A percentile compares a stretch with the other conserved stretches of the same genome.
phyloP scores from a whole-genome alignment of 2,797 vertebrate species.

The Onychomys arenicola region DNA sequence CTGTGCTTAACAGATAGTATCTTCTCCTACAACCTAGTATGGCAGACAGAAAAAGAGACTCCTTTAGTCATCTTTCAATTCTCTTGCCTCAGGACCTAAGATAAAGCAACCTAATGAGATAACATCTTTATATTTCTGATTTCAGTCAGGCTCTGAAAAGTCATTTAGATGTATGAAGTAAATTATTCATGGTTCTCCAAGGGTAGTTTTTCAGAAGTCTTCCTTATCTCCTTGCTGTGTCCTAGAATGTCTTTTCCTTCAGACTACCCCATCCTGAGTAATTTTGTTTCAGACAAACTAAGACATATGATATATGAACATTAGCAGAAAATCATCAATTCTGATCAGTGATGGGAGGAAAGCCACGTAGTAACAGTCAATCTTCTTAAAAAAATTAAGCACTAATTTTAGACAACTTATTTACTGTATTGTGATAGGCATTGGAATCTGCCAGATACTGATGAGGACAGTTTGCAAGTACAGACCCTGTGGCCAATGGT shows the following conservation, averaged over 20 bases:
- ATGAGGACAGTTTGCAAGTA: neutral
- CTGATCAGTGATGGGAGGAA: neutral
- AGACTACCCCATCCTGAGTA: neutral
- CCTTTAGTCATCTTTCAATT: neutral
- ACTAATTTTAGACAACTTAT: neutral
- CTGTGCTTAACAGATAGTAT: neutral
- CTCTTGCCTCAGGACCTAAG: neutral
- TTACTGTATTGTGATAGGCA: neutral
- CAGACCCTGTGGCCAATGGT: neutral
- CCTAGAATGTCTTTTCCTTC: neutral
- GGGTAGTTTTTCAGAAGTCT: neutral
- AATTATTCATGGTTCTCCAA: neutral
- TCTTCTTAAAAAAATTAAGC: neutral
- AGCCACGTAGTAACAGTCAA: neutral
- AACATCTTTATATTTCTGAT: neutral
- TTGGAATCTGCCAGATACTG: neutral
- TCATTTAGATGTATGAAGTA: neutral
- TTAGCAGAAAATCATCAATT: neutral
- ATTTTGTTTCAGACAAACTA: neutral
- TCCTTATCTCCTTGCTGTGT: neutral
- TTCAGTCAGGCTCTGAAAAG: neutral
- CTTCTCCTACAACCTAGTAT: neutral
- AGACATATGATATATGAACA: neutral
- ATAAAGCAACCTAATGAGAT: neutral
- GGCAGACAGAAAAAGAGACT: neutral